Evolutionary conservation across 2,113 vertebrate species (phyloP), one percentile per base, ranked within the genome.

Genomic region (Polypterus senegalus): DNA sequence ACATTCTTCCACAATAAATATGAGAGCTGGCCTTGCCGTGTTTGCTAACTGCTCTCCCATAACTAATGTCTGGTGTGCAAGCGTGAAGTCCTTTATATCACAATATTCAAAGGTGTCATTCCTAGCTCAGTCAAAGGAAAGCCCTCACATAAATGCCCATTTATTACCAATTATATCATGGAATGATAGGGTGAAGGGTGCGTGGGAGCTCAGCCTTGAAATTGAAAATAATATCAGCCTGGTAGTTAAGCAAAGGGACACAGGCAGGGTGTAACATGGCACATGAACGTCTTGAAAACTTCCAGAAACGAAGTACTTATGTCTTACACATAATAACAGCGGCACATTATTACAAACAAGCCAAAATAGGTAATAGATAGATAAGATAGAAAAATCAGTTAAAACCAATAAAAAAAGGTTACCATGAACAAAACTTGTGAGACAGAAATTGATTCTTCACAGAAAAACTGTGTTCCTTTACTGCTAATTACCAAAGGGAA

Each of bases 31-130:
- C 27, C 27, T 27, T 45, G 56, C 56, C 46, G 56, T 45, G 56
- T 58, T 58, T 45, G 56, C 56, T 58, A 43, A n/a, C 56, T 58
- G 56, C 5, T 43, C 56, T 58, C 45, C 57, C 56, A 46, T n/a
- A 62, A 61, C n/a, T 49, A 65, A 44, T 46, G 53, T 10, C n/a
- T 47, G 48, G 69, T 59, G 6, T 71, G 74, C 63, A n/a, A 61
- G 74, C 70, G 56, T 73, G 70, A 77, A 79, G 76, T 78, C 75
- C 74, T 74, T 76, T 77, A 74, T 76, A 81, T 80, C 81, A 81
- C 78, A 76, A 75, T 79, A 79, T 74, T 74, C 75, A 67, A 69
- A 71, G 73, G 76, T 77, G 76, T 77, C 76, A 78, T 84, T 81
- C 79, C 76, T 68, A 81, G 74, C 71, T 76, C 71, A 74, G 71